These are phyloP conservation scores for Mionectes olivaceus DNA, from an alignment of 2,797 vertebrate species.

Conservation along the genomic window DNA sequence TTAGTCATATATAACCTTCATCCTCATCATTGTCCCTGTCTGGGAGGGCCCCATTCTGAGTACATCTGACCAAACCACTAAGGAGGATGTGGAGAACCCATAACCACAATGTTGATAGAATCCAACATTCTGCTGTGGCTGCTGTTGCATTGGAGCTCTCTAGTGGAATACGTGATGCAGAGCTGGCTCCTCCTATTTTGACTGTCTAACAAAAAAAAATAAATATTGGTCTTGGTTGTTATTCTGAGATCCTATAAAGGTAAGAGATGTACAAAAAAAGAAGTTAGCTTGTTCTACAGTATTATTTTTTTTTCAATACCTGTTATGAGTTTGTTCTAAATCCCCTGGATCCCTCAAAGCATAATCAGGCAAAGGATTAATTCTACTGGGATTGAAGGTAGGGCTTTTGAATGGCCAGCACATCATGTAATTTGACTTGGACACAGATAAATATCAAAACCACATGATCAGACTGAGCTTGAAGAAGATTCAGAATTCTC, in stretches of 20 bases:
- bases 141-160: not conserved
- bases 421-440: not conserved
- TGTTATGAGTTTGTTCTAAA: not conserved
- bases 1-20: not conserved
- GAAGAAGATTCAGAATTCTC: not conserved
- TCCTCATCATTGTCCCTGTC: not conserved
- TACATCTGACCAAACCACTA: not conserved
- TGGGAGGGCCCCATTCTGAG: not conserved
- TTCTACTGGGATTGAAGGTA: not conserved
- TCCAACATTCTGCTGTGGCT: not conserved
- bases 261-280: not conserved
- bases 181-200: not conserved
- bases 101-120: not conserved
- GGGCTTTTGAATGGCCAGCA: not conserved
- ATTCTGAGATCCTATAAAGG: not conserved
- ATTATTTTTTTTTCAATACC: not conserved
- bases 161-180: not conserved
- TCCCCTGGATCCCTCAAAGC: not conserved
- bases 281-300: not conserved
- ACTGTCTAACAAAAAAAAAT: not conserved
- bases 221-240: not conserved
- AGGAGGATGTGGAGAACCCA: not conserved
- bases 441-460: not conserved
- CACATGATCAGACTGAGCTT: not conserved
- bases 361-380: not conserved